Evolutionary conservation across 2,888 invertebrate species (phyloP), one percentile per base, ranked within the genome.

Genomic region (Saturnia pavonia): DNA sequence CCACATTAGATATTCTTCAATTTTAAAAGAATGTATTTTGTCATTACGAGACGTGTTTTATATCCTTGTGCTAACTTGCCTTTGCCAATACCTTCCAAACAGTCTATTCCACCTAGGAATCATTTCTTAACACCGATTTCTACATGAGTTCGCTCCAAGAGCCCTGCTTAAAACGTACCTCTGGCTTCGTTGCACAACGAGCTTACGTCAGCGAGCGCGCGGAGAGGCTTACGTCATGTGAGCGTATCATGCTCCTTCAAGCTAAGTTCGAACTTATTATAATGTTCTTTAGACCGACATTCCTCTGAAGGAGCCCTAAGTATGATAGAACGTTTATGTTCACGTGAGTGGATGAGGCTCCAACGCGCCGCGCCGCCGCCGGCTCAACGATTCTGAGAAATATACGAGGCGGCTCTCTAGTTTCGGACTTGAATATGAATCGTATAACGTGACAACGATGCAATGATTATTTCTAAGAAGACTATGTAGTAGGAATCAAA

Each of bases 321-420:
- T 88, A 89, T 90, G 91, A 91, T 91, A 93, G 89, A 92, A 89
- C 92, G 89, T 93, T 91, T 92, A 91, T 90, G 88, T 92, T 91
- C 92, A 91, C 90, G 90, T 91, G 93, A 93, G 92, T 93, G 92
- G 91, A 89, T 89, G 93, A 91, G 93, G 91, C 93, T 92, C 91
- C 91, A 90, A 84, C 91, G 89, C 91, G 91, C 86, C 91, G 90
- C 34, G 34, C 34, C 34, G 34, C 86, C 90, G 90, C 87, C 91
- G 90, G 90, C 91, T 92, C 91, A 89, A 91, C 91, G 90, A 88
- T 94, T 93, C 93, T 89, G 81, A 91, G 93, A 94, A 92, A 87
- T 85, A 85, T 88, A 92, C 88, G 88, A 91, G 85, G 78, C 85
- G 81, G 85, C 86, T 90, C 90, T 91, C 91, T 91, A 91, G 91